Evolutionary conservation across 2,888 invertebrate species (phyloP), one percentile per base, ranked within the genome.

Genomic region (Clivina fossor): DNA sequence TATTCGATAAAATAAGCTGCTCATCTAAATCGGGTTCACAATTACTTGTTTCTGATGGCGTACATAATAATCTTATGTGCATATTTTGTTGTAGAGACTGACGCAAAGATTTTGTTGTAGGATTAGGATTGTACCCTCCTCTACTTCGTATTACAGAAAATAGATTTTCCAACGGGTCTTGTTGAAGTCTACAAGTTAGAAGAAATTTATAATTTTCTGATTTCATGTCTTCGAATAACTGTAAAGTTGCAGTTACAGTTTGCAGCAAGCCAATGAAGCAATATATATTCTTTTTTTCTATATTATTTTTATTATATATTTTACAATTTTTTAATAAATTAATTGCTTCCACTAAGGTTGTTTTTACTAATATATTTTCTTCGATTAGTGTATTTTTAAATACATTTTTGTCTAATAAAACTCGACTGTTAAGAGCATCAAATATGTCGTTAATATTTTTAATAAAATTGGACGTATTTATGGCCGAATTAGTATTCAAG

Each of bases 221-320:
- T 56, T 49, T 48, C 46, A 65, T 47, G 15, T 60, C 55, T 7
- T 60, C 24, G 59, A 61, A 65, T 11, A 65, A 35, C 38, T 48
- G 18, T 9, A 64, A 22, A 43, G 62, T 59, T 20, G 61, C 57
- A 22, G 59, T 62, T 3, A 66, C 60, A 2, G 61, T 62, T 49
- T 64, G 59, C n/a, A 48, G 24, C 19, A 66, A 58, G 5, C 62
- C 62, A 11, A 58, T 41, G 49, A 65, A 64, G 38, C 64, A 66
- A 4, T 63, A 60, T 30, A 63, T 63, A 41, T 57, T 60, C 16
- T 57, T 30, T 5, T 44, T 18, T 44, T 50, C 22, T 18, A 46
- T 43, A 40, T 37, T 57, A n/a, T 24, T 8, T 56, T 55, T 37
- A 44, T 38, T 26, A 51, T 58, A 51, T 35, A 62, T 53, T 61